Evolutionary conservation across 2,797 vertebrate species (phyloP).

Genomic region (Chelonia mydas): DNA sequence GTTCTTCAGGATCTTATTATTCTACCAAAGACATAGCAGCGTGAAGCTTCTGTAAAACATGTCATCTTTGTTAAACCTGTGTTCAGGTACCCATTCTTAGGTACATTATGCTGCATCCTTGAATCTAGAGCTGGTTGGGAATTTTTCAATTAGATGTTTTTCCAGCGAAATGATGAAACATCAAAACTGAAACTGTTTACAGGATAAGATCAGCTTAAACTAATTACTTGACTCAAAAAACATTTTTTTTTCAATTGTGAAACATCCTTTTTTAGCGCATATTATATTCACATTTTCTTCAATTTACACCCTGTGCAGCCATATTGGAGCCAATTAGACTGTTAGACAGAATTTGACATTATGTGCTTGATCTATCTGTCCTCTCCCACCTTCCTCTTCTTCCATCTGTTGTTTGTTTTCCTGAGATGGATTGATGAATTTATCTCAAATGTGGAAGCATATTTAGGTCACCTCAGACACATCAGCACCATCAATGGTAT

Average conservation of each 20-base stretch:
- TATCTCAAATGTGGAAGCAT: background rate
- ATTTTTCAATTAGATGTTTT: background rate
- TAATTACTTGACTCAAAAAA: background rate
- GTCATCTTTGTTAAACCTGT: background rate
- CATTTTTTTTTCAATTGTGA: background rate
- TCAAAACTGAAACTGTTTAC: background rate
- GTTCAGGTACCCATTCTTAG: background rate
- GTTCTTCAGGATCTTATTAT: background rate
- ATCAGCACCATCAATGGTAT: rapidly evolving
- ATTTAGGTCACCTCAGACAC: background rate
- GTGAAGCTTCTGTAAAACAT: background rate
- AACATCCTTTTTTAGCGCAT: no score
- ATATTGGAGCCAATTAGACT: background rate
- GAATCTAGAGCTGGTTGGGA: background rate
- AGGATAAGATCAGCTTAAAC: background rate
- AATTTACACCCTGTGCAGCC: no score
- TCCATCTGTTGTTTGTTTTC: background rate
- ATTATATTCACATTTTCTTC: no score
- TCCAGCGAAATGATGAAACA: background rate
- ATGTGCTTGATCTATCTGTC: background rate
- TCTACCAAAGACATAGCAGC: background rate
- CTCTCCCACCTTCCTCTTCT: rapidly evolving
- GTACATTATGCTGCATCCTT: background rate
- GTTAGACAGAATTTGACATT: background rate
- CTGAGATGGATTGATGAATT: background rate